A percentile compares a stretch with the other conserved stretches of the same genome.
phyloP scores from a whole-genome alignment of 2,797 vertebrate genomes.

The Semotilus atromaculatus region DNA sequence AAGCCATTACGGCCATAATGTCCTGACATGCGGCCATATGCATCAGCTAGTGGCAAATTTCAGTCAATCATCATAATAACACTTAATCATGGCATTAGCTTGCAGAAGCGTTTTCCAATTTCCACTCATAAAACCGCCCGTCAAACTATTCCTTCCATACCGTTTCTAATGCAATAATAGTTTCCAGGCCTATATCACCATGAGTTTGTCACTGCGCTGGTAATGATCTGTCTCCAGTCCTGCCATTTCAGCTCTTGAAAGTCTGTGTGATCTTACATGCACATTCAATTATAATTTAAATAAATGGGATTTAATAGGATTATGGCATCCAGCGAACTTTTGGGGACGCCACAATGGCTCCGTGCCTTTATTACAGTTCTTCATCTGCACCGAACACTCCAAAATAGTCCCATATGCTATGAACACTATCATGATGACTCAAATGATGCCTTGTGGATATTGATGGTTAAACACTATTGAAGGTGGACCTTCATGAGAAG shows the following conservation, averaged over 20 bases:
- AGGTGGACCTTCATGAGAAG: background rate
- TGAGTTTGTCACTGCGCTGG: background rate
- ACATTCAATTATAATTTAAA: background rate
- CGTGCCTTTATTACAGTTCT: background rate
- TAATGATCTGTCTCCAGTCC: background rate
- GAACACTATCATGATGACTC: background rate
- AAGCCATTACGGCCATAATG: background rate
- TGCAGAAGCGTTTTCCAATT: conserved; percentile 59
- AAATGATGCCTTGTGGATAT: background rate
- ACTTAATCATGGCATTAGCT: conserved; percentile 38
- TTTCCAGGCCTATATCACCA: conserved; percentile 63
- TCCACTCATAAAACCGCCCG: conserved; percentile 64
- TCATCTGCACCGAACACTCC: background rate
- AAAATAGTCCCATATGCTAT: background rate
- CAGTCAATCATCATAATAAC: conserved; percentile 54
- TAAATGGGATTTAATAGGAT: background rate
- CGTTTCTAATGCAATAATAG: conserved; percentile 60
- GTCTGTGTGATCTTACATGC: background rate
- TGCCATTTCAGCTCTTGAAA: background rate
- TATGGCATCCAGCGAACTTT: background rate
- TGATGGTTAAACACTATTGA: background rate
- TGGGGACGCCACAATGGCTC: background rate
- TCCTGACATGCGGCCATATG: conserved; percentile 18
- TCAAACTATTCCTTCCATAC: conserved; percentile 43
- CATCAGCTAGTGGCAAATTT: conserved; percentile 48